phyloP scores from a whole-genome alignment of 2,888 invertebrate genomes.

The Bimastos eiseni region DNA sequence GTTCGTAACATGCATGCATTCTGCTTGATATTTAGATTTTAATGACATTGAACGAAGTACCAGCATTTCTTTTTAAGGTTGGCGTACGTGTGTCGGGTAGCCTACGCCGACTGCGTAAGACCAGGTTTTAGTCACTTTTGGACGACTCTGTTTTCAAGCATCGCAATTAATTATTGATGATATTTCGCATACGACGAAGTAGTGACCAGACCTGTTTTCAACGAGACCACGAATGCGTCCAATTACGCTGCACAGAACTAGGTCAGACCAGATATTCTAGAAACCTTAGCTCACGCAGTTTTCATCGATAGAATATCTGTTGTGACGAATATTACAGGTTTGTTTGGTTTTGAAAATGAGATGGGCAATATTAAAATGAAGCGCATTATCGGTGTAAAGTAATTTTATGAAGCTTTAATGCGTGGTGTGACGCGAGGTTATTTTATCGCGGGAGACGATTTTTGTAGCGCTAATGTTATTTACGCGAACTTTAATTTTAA shows the following conservation, averaged over 20 bases:
- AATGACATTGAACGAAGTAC: too few relatives aligned
- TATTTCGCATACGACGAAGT: background rate
- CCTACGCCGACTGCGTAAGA: too few relatives aligned
- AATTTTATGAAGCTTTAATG: background rate
- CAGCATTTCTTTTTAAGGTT: too few relatives aligned
- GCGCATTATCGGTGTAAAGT: background rate
- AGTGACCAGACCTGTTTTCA: background rate
- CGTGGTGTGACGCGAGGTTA: background rate
- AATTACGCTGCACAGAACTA: background rate
- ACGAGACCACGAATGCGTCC: background rate
- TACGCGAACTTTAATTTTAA: background rate
- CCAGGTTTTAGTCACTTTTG: too few relatives aligned
- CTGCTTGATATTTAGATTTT: too few relatives aligned
- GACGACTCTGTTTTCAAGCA: background rate
- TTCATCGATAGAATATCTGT: background rate
- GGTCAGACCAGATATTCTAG: background rate
- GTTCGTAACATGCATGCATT: too few relatives aligned
- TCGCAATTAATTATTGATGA: background rate
- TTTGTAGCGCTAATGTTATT: background rate
- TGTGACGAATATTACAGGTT: background rate
- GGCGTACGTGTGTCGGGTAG: too few relatives aligned
- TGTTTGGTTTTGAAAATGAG: background rate
- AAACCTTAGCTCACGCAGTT: background rate
- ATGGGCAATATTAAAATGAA: background rate
- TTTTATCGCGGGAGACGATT: background rate